Conservation (phyloP, 2,113 vertebrate species). For the Corythornis madagascariensis region DNA sequence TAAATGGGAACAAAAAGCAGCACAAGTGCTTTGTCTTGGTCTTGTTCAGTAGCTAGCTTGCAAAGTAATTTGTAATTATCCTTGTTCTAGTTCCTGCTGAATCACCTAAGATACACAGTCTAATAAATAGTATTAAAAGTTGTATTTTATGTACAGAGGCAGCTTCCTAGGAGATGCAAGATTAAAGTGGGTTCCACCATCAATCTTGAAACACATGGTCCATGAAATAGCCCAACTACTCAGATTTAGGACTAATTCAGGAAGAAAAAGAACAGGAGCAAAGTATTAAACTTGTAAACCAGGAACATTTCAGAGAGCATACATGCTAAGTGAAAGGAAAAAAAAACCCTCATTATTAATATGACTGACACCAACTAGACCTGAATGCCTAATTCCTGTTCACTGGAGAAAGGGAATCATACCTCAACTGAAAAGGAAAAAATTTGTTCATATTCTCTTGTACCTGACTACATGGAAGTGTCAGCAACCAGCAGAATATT, state of each 20-base stretch:
- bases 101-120: neutral
- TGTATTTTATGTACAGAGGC: neutral
- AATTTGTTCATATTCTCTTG: neutral
- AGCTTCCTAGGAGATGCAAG: neutral
- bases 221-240: neutral
- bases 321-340: neutral
- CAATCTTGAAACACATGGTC: neutral
- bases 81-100: neutral
- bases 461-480: neutral
- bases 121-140: constrained; percentile 8
- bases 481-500: neutral
- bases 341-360: neutral
- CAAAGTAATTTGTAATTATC: neutral
- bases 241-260: neutral
- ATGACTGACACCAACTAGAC: neutral
- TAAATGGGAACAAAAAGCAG: neutral
- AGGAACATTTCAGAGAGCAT: neutral
- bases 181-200: neutral
- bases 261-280: neutral
- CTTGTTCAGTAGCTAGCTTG: neutral
- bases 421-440: neutral
- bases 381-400: neutral
- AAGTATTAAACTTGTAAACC: neutral
- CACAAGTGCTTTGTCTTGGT: neutral
- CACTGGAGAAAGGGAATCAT: neutral